Base-by-base conservation (phyloP, 2,797 vertebrate genomes). In the Anguilla anguilla region DNA sequence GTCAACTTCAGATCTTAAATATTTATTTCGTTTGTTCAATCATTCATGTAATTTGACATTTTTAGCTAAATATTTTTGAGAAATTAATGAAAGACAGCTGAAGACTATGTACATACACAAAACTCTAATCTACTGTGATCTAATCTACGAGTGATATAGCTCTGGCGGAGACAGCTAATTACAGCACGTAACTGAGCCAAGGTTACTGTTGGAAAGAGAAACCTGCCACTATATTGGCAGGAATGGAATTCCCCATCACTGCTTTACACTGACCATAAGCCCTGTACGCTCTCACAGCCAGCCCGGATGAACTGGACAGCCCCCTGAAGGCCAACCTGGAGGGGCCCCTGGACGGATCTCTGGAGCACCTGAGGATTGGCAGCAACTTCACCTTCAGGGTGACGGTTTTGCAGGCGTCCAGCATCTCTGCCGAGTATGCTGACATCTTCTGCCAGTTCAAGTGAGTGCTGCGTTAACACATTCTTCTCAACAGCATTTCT, bases 381-480 rank as follows among this genome's bases (percentile, higher is more conserved):
- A 98, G 96, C 93, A 97, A 96, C 88, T 99, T 99, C 92, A 99
- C 98, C 49, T 99, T 99, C 95, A 97, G 98, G 0, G 98, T 99
- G 93, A 99, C 99, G 0, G 98, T 99, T 87, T 93, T 99, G 79
- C 99, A 99, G 94, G 98, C 98, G 0, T 99, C 98, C 90, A 99
- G 98, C 94, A 99, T 99, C 94, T 99, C 99, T 0, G 98, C 98
- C 0, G 98, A 99, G 94, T 99, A 99, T 0, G 98, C 98, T 0
- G 99, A 99, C 93, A 99, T 99, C 95, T 99, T 99, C 96, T 99
- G 99, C 94, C 99, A 99, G 94, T 99, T 99, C 93, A 99, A 99
- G 99, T 99, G 90, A 96, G 96, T 91, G 46, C 5, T 72, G 35
- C 11, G 61, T 55, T 35, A 13, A 74, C 31, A 43, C 82, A 35